Percentiles rank a stretch among this genome's conserved stretches.
Evolutionary conservation across 1,140 invertebrate species (phyloP).

Genomic region (Saccostrea cuccullata): DNA sequence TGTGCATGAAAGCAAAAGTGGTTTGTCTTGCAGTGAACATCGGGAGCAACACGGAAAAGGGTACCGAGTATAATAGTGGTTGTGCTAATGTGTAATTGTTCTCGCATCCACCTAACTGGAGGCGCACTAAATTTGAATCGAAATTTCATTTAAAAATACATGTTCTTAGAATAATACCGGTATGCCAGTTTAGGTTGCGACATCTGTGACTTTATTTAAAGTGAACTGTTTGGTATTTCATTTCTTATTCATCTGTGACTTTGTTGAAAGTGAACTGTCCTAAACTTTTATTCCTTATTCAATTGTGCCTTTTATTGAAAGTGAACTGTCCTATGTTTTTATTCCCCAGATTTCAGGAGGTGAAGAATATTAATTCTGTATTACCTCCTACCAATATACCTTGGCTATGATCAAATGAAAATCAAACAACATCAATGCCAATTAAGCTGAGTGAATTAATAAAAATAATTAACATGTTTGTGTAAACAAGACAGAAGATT

Average conservation of each 20-base stretch:
- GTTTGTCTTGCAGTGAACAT: not conserved
- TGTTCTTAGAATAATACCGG: too few relatives aligned
- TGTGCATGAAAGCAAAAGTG: not conserved
- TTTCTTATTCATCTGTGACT: too few relatives aligned
- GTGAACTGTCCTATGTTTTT: too few relatives aligned
- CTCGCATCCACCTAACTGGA: too few relatives aligned
- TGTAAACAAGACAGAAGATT: constrained; percentile 16
- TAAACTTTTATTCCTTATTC: not conserved
- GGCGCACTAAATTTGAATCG: too few relatives aligned
- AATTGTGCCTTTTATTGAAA: not conserved
- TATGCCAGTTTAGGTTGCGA: too few relatives aligned
- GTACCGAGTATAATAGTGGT: too few relatives aligned
- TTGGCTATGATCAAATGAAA: not conserved
- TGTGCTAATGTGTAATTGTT: not conserved
- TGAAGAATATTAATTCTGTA: not conserved
- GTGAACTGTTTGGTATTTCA: too few relatives aligned
- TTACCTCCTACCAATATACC: not conserved
- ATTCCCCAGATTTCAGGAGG: not conserved
- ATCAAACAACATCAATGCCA: not conserved
- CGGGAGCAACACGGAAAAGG: not conserved
- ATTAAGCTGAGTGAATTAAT: not conserved
- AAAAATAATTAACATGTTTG: not conserved
- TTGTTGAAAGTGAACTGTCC: too few relatives aligned
- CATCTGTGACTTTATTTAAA: not conserved
- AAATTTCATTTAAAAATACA: too few relatives aligned